Base-by-base conservation (phyloP, 2,113 vertebrate genomes). In the Megaceryle maxima region DNA sequence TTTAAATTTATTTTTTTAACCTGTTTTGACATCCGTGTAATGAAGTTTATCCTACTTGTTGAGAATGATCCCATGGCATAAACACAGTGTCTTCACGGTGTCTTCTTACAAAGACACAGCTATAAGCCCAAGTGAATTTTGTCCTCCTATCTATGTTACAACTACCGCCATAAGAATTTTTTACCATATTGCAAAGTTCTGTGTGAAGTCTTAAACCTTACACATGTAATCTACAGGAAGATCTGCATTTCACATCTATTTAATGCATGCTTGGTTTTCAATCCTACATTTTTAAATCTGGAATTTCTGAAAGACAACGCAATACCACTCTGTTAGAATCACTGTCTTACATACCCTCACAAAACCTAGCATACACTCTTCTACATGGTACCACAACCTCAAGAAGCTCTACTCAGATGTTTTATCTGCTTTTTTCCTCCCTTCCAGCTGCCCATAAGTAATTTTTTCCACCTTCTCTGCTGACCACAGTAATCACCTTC, bases 401-500 rank as follows among this genome's bases (percentile, higher is more conserved):
- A 70, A 50, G 41, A 10, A 79, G 11, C 44, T 28, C 20, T 51
- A 70, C 22, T 72, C 37, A 53, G 46, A 4, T 35, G 9, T 44
- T 64, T 60, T 26, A 16, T 37, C 43, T 44, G 21, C 29, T 64
- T 87, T 75, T 44, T 68, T 12, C n/a, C 46, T 75, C 43, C 64
- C 50, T 41, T 63, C 19, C 26, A 62, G 48, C 17, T 88, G 56
- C 50, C 15, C 41, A 1, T 16, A 66, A 35, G 20, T 35, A 5
- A 44, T 66, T 69, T 50, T 16, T 68, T 93, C 19, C 44, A 48
- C 39, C 18, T 29, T 56, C 28, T 41, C 6, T 22, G 86, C 63
- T 92, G 73, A 85, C 12, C 86, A 48, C 59, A 76, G 55, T 88
- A 95, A 97, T 97, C 95, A 83, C 95, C 91, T 82, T 96, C 94